Percentiles rank a stretch among this genome's conserved stretches.
phyloP scores from a whole-genome alignment of 2,113 vertebrate genomes.

The Ceyx cyanopectus region DNA sequence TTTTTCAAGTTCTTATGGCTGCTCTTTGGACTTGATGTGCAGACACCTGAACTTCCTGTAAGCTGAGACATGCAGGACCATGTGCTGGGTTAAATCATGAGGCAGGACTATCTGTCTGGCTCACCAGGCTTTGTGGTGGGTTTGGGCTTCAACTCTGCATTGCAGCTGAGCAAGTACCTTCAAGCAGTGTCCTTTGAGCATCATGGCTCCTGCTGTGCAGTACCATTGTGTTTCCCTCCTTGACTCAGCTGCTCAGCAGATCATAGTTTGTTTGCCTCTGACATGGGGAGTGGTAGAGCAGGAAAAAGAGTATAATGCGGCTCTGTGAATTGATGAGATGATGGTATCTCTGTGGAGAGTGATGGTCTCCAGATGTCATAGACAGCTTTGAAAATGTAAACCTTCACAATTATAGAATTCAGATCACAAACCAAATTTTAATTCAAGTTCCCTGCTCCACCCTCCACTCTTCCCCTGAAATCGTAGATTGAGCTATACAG shows the following conservation, averaged over 20 bases:
- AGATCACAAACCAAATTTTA: not conserved
- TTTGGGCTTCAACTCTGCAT: not conserved
- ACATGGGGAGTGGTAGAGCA: not conserved
- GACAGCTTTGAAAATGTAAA: slow-evolving; percentile 33
- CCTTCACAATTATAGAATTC: not conserved
- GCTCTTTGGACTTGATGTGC: not conserved
- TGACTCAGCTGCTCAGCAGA: slow-evolving; percentile 54
- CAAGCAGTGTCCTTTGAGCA: slow-evolving; percentile 32
- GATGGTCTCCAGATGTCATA: slow-evolving; percentile 39
- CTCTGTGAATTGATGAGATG: not conserved
- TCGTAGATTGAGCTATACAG: not conserved
- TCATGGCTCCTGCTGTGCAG: not conserved
- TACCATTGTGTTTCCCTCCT: not conserved
- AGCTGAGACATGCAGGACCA: accelerated
- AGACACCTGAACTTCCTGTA: not conserved
- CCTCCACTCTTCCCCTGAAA: not conserved
- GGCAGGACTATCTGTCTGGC: not conserved
- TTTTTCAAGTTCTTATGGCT: not conserved
- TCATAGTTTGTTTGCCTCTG: not conserved
- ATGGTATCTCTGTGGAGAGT: not conserved
- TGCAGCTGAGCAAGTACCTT: slow-evolving; percentile 13
- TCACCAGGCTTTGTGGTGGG: not conserved
- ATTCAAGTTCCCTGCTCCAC: not conserved
- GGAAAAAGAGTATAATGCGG: not conserved
- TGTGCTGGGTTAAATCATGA: not conserved